Percentiles rank a stretch among this genome's conserved stretches.
Conservation (phyloP, 2,113 vertebrate species). For the Chamaea fasciata region DNA sequence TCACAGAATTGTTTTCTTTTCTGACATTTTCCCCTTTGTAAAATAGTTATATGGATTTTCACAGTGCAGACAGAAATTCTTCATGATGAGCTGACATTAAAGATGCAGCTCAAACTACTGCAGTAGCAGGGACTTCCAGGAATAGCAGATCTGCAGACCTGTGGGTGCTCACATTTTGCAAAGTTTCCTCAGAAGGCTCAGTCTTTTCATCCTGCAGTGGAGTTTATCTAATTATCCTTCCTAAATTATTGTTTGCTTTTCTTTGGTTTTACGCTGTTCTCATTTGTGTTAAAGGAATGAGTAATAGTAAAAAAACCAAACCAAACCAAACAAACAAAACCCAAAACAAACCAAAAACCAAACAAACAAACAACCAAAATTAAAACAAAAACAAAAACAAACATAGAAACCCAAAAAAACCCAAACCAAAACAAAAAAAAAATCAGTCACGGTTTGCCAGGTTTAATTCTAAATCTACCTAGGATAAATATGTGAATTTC, state of each 20-base stretch:
- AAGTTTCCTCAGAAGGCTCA: not conserved
- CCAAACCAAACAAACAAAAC: too few species aligned
- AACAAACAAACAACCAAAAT: too few species aligned
- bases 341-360: too few species aligned
- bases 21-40: not conserved
- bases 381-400: not conserved
- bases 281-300: not conserved
- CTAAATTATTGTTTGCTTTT: not conserved
- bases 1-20: not conserved
- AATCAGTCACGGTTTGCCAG: accelerated
- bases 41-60: not conserved
- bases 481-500: not conserved
- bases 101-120: not conserved
- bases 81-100: not conserved
- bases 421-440: too few species aligned
- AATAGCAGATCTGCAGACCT: not conserved
- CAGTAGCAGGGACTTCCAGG: not conserved
- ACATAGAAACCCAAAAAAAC: too few species aligned
- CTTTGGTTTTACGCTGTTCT: not conserved
- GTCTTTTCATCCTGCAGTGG: not conserved
- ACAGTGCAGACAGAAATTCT: not conserved
- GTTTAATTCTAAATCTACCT: not conserved
- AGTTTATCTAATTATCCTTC: not conserved
- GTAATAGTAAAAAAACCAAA: not conserved
- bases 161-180: not conserved